Conservation (phyloP, 2,113 vertebrate species). For the Grammomys dolichurus region DNA sequence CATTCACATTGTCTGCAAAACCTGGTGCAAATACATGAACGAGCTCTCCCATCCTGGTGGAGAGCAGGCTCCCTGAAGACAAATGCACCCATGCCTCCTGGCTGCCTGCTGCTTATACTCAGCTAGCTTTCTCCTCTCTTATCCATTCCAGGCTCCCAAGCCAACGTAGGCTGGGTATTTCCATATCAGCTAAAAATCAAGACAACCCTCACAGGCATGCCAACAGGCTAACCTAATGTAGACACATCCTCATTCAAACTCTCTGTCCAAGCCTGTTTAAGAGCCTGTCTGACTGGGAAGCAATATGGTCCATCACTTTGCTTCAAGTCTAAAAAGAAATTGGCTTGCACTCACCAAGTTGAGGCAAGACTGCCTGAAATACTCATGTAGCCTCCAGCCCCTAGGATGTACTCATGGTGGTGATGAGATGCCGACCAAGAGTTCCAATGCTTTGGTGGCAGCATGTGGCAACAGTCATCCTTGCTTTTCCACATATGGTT, state of each 20-base stretch:
- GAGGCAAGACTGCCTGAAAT: slow-evolving; percentile 95
- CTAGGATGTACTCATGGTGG: slow-evolving; percentile 91
- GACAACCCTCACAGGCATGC: background rate
- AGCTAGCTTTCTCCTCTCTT: background rate
- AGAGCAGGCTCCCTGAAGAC: background rate
- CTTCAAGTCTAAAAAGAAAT: background rate
- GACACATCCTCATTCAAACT: background rate
- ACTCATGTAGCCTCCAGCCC: slow-evolving; percentile 85
- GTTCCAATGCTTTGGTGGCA: slow-evolving; percentile 92
- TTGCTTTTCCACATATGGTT: slow-evolving; percentile 96
- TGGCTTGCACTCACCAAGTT: slow-evolving; percentile 84
- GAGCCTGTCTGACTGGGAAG: background rate
- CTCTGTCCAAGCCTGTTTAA: background rate
- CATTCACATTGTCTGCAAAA: background rate
- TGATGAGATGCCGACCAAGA: slow-evolving; percentile 97
- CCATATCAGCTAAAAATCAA: background rate
- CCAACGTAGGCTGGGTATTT: background rate
- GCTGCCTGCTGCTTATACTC: background rate
- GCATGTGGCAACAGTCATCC: slow-evolving; percentile 94
- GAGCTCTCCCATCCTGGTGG: background rate
- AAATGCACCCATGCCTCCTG: background rate
- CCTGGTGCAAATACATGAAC: background rate
- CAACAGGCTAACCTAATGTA: background rate
- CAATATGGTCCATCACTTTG: background rate
- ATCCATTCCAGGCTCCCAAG: background rate